Base-by-base conservation (phyloP, 2,113 vertebrate genomes). In the Petrocephalus microphthalmus region DNA sequence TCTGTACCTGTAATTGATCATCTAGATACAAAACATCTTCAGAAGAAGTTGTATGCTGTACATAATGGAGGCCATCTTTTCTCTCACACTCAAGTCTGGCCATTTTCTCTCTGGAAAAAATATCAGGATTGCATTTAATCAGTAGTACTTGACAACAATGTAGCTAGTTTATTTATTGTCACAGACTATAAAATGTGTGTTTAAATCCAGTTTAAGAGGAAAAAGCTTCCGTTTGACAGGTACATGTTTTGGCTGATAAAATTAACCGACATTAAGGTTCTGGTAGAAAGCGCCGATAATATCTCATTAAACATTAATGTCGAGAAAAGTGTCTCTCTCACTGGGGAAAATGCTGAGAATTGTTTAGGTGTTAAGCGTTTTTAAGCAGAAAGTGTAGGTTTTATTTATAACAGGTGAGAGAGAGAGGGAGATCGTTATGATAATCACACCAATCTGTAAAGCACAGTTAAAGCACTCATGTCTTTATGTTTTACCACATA, bases 51-150 rank as follows among this genome's bases (percentile, higher is more conserved):
- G 71, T 20, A n/a, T 11, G 8, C 29, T 33, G 45, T 45, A 7
- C 19, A 71, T 29, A 13, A 8, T 53, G 17, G 67, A 82, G 71
- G 11, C 51, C 22, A 6, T 84, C 81, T 67, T 17, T 57, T 87
- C 49, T 47, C 56, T 89, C 74, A 83, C 57, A 51, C 25, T 53
- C 51, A 71, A 51, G 45, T 49, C 29, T 37, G 19, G 29, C 71
- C 17, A 71, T 90, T 64, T 87, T 85, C 11, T 86, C 51, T 53
- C 89, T 91, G 47, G 4, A 42, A 42, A 90, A 42, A 90, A 57
- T 49, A 56, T 37, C 45, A 87, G 22, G 45, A 56, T 64, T 29
- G 57, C 47, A 52, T 54, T 47, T 20, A 52, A 85, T 85, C 19
- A 85, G 8, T 33, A 22, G 5, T 78, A 37, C 71, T 1, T 19